Evolutionary conservation across 2,797 vertebrate species (phyloP).

Genomic region (Myotis planiceps): DNA sequence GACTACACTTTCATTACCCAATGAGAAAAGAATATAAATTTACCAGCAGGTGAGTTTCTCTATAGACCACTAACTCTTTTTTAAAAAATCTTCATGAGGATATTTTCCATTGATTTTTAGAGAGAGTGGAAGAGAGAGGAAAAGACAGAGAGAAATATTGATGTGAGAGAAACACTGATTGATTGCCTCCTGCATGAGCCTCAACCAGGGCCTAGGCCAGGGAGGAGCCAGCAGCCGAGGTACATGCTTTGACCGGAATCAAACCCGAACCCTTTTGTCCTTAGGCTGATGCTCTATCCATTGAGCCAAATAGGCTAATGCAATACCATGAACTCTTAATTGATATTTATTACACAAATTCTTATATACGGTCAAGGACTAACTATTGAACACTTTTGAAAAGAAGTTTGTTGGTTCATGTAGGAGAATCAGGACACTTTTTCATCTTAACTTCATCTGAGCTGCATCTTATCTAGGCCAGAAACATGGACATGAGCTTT

Average conservation of each 20-base stretch:
- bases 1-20: not conserved
- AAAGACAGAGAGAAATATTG: too few relatives aligned
- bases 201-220: too few relatives aligned
- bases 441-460: not conserved
- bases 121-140: too few relatives aligned
- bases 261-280: too few relatives aligned
- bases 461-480: not conserved
- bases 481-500: not conserved
- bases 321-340: not conserved
- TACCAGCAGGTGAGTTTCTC: not conserved
- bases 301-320: too few relatives aligned
- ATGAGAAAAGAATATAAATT: conserved; percentile 33
- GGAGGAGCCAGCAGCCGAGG: too few relatives aligned
- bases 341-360: not conserved
- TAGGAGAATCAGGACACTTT: not conserved
- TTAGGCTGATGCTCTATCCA: too few relatives aligned
- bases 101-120: too few relatives aligned
- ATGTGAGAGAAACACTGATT: too few relatives aligned
- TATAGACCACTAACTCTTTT: not conserved
- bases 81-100: too few relatives aligned
- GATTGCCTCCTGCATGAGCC: too few relatives aligned
- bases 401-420: not conserved
- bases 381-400: not conserved
- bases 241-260: too few relatives aligned
- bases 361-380: not conserved